Conservation (phyloP, 2,888 invertebrate species). For the Smittia aterrima region DNA sequence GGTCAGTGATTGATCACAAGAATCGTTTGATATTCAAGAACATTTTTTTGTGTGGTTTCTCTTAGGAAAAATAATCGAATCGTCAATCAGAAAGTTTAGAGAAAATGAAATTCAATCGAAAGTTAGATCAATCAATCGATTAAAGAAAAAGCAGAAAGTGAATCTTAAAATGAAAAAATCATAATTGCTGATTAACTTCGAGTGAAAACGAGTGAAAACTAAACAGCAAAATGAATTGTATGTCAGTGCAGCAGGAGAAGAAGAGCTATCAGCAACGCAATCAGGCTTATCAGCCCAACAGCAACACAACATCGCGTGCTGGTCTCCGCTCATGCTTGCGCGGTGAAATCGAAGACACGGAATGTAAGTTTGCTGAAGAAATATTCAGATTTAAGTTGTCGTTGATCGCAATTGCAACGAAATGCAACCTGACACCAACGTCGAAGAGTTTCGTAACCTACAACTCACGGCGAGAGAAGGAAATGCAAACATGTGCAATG, state of each 20-base stretch:
- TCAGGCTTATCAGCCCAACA: slow-evolving; percentile 31
- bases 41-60: background rate
- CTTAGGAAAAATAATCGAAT: background rate
- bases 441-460: slow-evolving; percentile 12
- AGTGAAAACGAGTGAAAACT: slow-evolving; percentile 14
- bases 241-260: slow-evolving; percentile 40
- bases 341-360: slow-evolving; percentile 39
- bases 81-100: background rate
- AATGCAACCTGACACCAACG: slow-evolving; percentile 15
- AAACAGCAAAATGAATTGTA: slow-evolving; percentile 39
- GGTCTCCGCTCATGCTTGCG: slow-evolving; percentile 33
- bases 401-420: background rate
- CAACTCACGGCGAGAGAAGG: background rate
- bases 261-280: slow-evolving; percentile 26
- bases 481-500: slow-evolving; percentile 20
- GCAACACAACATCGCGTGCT: slow-evolving; percentile 35
- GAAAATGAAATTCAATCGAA: background rate
- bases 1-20: background rate
- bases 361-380: slow-evolving; percentile 37
- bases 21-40: background rate
- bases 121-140: background rate
- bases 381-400: background rate
- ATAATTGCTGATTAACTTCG: background rate
- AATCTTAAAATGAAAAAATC: slow-evolving; percentile 9
- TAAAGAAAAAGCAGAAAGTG: background rate